Base-by-base conservation (phyloP, 2,888 invertebrate species). In the Anagyrus pseudococci region DNA sequence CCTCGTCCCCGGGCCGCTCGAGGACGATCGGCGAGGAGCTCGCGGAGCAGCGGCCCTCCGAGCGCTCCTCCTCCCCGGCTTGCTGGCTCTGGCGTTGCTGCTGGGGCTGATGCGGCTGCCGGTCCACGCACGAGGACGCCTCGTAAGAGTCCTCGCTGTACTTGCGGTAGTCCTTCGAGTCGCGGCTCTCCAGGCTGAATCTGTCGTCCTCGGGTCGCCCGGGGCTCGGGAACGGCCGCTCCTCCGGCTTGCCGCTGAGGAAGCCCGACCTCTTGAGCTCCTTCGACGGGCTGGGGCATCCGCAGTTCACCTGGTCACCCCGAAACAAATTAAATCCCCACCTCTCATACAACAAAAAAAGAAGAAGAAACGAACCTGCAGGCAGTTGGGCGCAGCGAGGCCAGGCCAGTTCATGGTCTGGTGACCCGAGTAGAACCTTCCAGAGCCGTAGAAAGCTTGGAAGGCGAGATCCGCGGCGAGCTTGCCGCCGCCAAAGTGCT, bases 391-490 rank as follows among this genome's bases (percentile, higher is more conserved):
- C 19, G 71, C 58, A 6, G 74, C 67, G 2, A 77, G 58, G n/a
- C 76, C 71, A 1, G 79, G 78, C 76, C 79, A 82, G 19, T 78
- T 73, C 43, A 80, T 72, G 40, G 73, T 80, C 52, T 84, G 84
- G 7, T 61, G 61, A 0, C 49, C 43, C 6, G 85, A 83, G 71
- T 86, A 87, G 61, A 86, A 79, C 13, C 83, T 83, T 55, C 84
- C 83, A 65, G 81, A 83, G 49, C 84, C 84, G 76, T 87, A 87
- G 67, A 91, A 83, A 64, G 82, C 82, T 49, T 77, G 80, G n/a
- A 90, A 85, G 0, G 90, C 90, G 53, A 90, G 75, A 76, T 90
- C 90, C 0, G 90, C 88, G 0, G 89, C 89, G 57, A 90, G 77
- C 75, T 89, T 78, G 13, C 78, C 74, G 7, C 76, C 72, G 19